Percentiles rank a stretch among this genome's conserved stretches.
These are phyloP conservation scores for Napeogenes sylphis DNA, from an alignment of 2,888 invertebrate genomes.

Conservation along the genomic window DNA sequence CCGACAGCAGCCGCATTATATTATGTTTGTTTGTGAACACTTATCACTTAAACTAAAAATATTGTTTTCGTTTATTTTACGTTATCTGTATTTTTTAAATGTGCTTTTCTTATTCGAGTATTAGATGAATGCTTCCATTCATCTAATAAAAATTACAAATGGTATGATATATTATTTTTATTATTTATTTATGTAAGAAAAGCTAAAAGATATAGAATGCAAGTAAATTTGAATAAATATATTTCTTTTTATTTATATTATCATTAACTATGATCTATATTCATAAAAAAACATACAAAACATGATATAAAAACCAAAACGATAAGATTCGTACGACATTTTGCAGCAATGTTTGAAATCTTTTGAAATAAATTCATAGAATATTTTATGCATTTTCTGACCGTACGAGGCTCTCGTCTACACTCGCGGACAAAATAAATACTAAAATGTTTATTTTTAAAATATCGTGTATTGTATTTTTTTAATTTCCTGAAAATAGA, in stretches of 20 bases:
- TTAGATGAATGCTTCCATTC: too few relatives aligned
- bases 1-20: constrained; percentile 48
- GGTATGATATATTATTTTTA: too few relatives aligned
- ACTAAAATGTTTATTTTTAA: background rate
- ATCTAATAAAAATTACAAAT: too few relatives aligned
- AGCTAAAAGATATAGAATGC: too few relatives aligned
- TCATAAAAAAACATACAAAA: constrained; percentile 15
- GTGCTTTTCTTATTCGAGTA: too few relatives aligned
- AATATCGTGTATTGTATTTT: too few relatives aligned
- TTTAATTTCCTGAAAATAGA: too few relatives aligned
- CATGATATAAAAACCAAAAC: constrained; percentile 22
- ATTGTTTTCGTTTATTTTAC: too few relatives aligned
- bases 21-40: background rate
- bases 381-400: constrained; percentile 76
- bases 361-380: constrained; percentile 74
- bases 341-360: constrained; percentile 50
- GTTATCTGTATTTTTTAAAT: too few relatives aligned
- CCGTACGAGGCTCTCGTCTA: constrained; percentile 66
- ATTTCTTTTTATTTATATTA: background rate
- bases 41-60: too few relatives aligned
- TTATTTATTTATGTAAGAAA: too few relatives aligned
- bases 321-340: constrained; percentile 40
- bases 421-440: constrained; percentile 45
- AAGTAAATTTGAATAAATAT: too few relatives aligned
- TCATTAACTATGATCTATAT: background rate